phyloP scores from a whole-genome alignment of 2,113 vertebrate species.

The Macaca fascicularis region T2T-MFA8v1.1 NC_088390.1:3190001-3190500 shows the following conservation, averaged over 20 bases:
- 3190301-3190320: not conserved
- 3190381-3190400: not conserved
- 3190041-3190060: not conserved
- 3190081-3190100: not conserved
- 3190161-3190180: not conserved
- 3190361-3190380: not conserved
- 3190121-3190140: not conserved
- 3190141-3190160: not conserved
- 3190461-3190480: not conserved
- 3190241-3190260: not conserved
- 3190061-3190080: not conserved
- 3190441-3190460: not conserved
- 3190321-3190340: not conserved
- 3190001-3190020: not conserved
- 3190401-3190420: not conserved
- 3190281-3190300: not conserved
- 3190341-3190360: not conserved
- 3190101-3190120: not conserved
- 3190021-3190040: not conserved
- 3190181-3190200: not conserved
- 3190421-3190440: not conserved
- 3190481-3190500: not conserved
- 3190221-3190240: not conserved
- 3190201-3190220: not conserved
- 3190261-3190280: not conserved